Evolutionary conservation across 2,113 vertebrate species (phyloP), one percentile per base, ranked within the genome.

Genomic region (Phasianus colchicus): DNA sequence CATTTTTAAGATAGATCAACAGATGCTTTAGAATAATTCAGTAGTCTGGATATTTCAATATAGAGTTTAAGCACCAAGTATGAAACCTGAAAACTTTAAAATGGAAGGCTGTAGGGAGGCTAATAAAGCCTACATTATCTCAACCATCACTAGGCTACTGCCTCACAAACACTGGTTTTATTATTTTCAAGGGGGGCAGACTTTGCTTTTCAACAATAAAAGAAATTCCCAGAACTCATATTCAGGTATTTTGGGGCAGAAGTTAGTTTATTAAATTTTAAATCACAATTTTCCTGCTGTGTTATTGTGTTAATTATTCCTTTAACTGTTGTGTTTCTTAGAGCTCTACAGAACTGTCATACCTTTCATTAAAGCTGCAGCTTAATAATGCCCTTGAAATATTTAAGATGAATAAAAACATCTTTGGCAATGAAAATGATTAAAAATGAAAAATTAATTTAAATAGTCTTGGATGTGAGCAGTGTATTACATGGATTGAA

Each of bases 321-420:
- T 93, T 77, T 75, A 85, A 80, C 30, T 79, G 17, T 60, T 79
- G 63, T 83, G 10, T 42, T 92, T 70, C 74, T 89, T 47, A 38
- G 45, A 80, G 54, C 27, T 88, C 61, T 87, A 60, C 30, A 70
- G 70, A 82, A 54, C 71, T 94, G 85, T 61, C 86, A 90, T 45
- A 70, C 6, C 43, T 96, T 96, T 80, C 87, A 92, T 91, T 92
- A 93, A 93, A 94, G 32, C 16, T 69, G 55, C 40, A 73, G n/a
- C 57, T 80, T 92, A 93, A 94, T 88, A 54, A 54, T 92, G 24
- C 47, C 58, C 58, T 95, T 96, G 92, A 97, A 97, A 96, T 95
- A 95, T 96, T 95, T 92, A 97, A 89, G 43, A 77, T 60, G 1
- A 94, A 94, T 77, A 89, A 96, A 91, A 93, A 55, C 24, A 80